Evolutionary conservation across 2,888 invertebrate species (phyloP), one percentile per base, ranked within the genome.

Genomic region (Drosophila pseudotalamancana): DNA sequence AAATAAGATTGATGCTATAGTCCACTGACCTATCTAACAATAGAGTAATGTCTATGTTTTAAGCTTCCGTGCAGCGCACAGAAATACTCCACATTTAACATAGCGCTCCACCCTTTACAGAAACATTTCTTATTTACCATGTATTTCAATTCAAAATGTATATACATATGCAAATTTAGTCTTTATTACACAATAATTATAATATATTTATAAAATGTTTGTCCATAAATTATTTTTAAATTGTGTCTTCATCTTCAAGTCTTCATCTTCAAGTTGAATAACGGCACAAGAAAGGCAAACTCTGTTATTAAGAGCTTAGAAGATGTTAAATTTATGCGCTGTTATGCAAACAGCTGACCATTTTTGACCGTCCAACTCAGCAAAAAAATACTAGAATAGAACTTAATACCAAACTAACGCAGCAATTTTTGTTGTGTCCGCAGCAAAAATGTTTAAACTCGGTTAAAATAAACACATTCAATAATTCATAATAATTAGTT

Each of bases 391-490:
- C 69, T 54, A 65, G 72, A 65, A 67, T 53, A 72, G 53, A 68
- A 68, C 57, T 54, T 43, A 64, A 72, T 72, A 72, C 70, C 37
- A 72, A 55, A 71, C 63, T 64, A 72, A 74, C 72, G 70, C 74
- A 72, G 72, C 72, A 59, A 71, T 48, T 50, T 61, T 72, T 73
- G 73, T 78, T 62, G 82, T 65, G 70, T 35, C 43, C 63, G 29
- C 32, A 51, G 54, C 57, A 48, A 67, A 79, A 67, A 84, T 79
- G 84, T 70, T 63, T 45, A 60, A 84, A 55, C 73, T 77, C 62
- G 60, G 64, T 67, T 71, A 77, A 81, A 42, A 54, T 53, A 46
- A 53, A 55, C 35, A 55, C 9, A 69, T 55, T 32, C 53, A 54
- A 40, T 37, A 42, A 69, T 55, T 32, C 53, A 54, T 35, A 34